Conservation (phyloP, 2,113 vertebrate species). For the Pandion haliaetus region DNA sequence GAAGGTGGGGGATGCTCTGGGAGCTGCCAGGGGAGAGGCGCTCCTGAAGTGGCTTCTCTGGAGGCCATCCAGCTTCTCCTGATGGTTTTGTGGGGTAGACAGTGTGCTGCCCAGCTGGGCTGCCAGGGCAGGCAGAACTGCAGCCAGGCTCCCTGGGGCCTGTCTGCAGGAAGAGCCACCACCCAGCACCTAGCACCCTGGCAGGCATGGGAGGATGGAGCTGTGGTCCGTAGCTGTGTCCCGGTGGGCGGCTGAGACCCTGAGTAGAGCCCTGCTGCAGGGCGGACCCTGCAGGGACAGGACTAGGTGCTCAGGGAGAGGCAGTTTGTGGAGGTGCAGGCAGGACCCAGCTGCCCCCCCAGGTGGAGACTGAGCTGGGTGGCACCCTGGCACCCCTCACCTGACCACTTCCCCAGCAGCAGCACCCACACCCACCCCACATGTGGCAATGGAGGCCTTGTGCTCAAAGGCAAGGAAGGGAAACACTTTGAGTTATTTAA, state of each 20-base stretch:
- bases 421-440: neutral
- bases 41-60: neutral
- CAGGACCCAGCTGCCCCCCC: neutral
- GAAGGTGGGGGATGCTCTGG: neutral
- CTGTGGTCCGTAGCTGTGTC: accelerated
- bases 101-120: neutral
- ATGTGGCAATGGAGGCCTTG: accelerated
- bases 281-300: neutral
- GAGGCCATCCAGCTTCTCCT: neutral
- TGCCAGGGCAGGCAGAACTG: neutral
- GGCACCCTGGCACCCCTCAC: neutral
- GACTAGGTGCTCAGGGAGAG: neutral
- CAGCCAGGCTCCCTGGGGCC: no score
- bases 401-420: neutral
- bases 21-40: neutral
- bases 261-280: neutral
- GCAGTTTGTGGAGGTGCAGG: neutral
- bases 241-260: neutral
- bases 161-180: neutral
- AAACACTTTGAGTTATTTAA: neutral
- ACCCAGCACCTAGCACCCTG: neutral
- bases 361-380: neutral
- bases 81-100: neutral
- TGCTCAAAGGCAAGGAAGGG: neutral
- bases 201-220: accelerated